Evolutionary conservation across 2,888 invertebrate genomes (phyloP), one percentile per base, ranked within the genome.

Genomic region (Sarcophaga carnaria): DNA sequence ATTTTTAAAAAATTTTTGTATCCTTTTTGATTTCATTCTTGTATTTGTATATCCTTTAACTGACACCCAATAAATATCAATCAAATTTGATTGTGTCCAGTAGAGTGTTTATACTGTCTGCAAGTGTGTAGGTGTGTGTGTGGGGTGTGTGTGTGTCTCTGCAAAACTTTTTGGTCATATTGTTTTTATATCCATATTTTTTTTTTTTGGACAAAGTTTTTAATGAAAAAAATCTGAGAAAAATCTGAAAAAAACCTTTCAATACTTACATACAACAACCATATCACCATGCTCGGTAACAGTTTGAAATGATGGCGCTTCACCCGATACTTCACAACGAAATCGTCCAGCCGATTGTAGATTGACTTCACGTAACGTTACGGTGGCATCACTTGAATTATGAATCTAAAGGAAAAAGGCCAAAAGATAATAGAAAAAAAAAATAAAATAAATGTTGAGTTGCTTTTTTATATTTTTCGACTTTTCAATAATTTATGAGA

Each of bases 261-360:
- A 80, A 89, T 91, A 95, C 95, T 95, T 94, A 96, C 96, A 96
- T 85, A 96, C 96, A 90, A 96, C 96, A 90, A 94, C 94, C 95
- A 96, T 96, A 90, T 95, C 95, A 88, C 95, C 95, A 90, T 95
- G 95, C 90, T 95, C 95, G 69, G 95, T 95, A 89, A 96, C 95
- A 79, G 96, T 96, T 92, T 96, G 95, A 92, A 96, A 96, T 88
- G 95, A 95, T 70, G 96, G 96, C 70, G 96, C 96, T 91, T 96
- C 96, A 63, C 95, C 96, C 80, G 96, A 96, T 89, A 96, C 96
- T 92, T 96, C 96, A 92, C 96, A 96, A 88, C 95, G 94, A 93
- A 96, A 96, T 85, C 95, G 93, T 75, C 96, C 96, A 67, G 95
- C 94, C 88, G 95, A 95, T 89, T 95, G 94, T 83, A 96, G 94